Conservation (phyloP, 2,797 vertebrate genomes). For the Gymnoscopelus braueri region DNA sequence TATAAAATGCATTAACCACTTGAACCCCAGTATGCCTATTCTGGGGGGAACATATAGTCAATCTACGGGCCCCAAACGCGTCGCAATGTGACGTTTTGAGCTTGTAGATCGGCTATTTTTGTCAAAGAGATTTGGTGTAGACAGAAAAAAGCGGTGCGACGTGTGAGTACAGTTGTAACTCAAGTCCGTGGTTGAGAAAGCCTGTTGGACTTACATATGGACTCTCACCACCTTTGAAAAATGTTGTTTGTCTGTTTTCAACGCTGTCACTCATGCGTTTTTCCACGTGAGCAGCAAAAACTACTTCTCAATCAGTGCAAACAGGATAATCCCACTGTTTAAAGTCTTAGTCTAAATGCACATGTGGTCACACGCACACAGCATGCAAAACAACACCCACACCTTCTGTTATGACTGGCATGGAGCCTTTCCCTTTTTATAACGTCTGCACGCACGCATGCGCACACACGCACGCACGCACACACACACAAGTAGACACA, state of each 20-base stretch:
- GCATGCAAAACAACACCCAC: conserved; percentile 46
- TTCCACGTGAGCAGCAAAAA: conserved; percentile 45
- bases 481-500: conserved; percentile 6
- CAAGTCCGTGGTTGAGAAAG: no score
- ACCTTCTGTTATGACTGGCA: conserved; percentile 32
- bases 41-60: no score
- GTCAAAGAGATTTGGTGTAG: no score
- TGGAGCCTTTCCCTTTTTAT: conserved; percentile 14
- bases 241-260: background rate
- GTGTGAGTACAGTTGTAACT: no score
- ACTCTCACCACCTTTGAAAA: background rate
- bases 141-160: no score
- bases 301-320: conserved; percentile 50
- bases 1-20: no score
- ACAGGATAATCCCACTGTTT: conserved; percentile 66
- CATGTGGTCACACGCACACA: conserved; percentile 55
- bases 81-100: no score
- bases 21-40: no score
- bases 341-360: conserved; percentile 63
- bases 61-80: no score
- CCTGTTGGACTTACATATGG: no score
- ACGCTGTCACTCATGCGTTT: conserved; percentile 35
- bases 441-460: conserved; percentile 4
- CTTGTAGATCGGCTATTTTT: no score
- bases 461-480: background rate